Evolutionary conservation across 2,888 invertebrate genomes (phyloP), one percentile per base, ranked within the genome.

Genomic region (Drosophila tripunctata): DNA sequence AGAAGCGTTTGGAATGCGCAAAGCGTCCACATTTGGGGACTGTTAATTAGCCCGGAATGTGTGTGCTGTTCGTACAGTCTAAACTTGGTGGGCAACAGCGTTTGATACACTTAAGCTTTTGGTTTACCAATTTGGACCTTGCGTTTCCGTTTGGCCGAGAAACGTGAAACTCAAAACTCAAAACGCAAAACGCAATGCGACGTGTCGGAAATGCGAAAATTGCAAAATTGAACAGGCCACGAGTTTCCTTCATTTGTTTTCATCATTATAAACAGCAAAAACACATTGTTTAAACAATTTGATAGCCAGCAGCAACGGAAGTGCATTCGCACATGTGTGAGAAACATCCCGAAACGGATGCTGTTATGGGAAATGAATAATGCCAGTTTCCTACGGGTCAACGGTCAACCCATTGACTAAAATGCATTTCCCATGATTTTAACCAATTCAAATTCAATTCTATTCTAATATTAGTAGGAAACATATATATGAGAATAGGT

Each of bases 61-160:
- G 45, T n/a, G 38, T 24, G 55, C 43, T 41, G 41, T 17, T 19
- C 57, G 62, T 35, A 14, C 50, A 38, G 58, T 40, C 80, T 64
- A 63, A 88, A 83, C 58, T 63, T 52, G 80, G 62, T 54, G 14
- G 31, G 21, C 38, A 63, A 43, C 52, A 71, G 80, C 72, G 54
- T 78, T 87, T 87, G 88, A 86, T 80, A 88, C 87, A 82, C 80
- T 82, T 85, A 82, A 79, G 38, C 12, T 52, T 52, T 61, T 48
- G 62, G 17, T 7, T 15, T 36, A 60, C 60, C 15, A 43, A 45
- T 78, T 85, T 78, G 68, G 78, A 31, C 27, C 47, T 56, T 51
- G 57, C 57, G 75, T 33, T 75, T 75, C 74, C 74, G 74, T 31
- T n/a, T 78, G 74, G 75, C 74, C 78, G 58, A 75, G 69, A 78